Conservation (phyloP, 2,797 vertebrate genomes). For the Pangasius larnaudii region DNA sequence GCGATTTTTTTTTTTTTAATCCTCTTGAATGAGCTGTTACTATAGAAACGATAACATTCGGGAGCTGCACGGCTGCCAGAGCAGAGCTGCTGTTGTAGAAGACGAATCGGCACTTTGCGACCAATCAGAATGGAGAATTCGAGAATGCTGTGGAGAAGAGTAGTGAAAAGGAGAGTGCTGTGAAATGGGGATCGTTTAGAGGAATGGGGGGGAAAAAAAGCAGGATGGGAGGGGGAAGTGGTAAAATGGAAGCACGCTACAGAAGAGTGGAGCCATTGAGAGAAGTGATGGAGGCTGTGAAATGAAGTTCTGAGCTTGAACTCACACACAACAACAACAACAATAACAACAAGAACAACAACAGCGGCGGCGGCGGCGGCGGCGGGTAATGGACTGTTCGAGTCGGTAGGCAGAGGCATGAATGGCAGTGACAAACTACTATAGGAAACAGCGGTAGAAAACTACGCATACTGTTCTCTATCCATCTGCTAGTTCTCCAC, state of each 20-base stretch:
- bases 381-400: conserved; percentile 31
- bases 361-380: not conserved
- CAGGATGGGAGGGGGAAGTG: not conserved
- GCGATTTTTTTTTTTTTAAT: too few relatives aligned
- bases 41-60: too few relatives aligned
- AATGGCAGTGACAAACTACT: conserved; percentile 9
- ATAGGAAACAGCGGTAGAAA: too few relatives aligned
- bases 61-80: not conserved
- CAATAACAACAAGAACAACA: not conserved
- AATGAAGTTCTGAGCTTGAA: not conserved
- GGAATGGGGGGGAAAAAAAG: not conserved
- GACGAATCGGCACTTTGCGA: not conserved
- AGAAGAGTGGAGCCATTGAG: not conserved
- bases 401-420: not conserved
- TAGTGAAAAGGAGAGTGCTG: not conserved
- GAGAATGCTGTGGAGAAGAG: not conserved
- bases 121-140: not conserved
- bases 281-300: not conserved
- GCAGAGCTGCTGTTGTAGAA: not conserved
- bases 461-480: not conserved
- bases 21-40: not conserved
- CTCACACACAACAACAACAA: not conserved
- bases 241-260: not conserved
- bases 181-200: not conserved
- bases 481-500: not conserved